Conservation (phyloP, 2,888 invertebrate genomes). For the Parelbella ahira region DNA sequence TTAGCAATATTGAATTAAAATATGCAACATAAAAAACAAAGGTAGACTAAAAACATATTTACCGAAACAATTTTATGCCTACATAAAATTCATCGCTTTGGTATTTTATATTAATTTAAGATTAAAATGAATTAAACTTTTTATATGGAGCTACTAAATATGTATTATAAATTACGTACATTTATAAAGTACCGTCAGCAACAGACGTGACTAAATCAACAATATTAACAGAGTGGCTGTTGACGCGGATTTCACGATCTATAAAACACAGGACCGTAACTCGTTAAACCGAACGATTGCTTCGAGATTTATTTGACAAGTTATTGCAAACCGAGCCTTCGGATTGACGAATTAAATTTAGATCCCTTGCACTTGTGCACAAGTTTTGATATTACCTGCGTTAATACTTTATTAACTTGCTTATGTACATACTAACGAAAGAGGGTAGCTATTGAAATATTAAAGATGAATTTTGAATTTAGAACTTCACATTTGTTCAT, state of each 20-base stretch:
- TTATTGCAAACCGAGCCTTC: constrained; percentile 46
- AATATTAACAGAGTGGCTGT: constrained; percentile 28
- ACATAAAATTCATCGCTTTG: no score
- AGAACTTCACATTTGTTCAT: background rate
- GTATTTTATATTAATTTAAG: no score
- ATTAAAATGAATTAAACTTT: no score
- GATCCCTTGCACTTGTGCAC: constrained; percentile 36
- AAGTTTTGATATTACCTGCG: constrained; percentile 15
- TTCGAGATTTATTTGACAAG: constrained; percentile 57
- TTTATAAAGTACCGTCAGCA: background rate
- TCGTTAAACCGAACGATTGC: constrained; percentile 40
- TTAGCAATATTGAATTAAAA: no score
- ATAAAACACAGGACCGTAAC: constrained; percentile 47
- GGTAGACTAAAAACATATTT: no score
- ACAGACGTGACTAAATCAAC: constrained; percentile 29
- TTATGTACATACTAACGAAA: no score
- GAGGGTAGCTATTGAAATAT: no score
- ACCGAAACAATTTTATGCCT: no score
- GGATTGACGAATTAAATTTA: constrained; percentile 50
- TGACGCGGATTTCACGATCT: constrained; percentile 41
- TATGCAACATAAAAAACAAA: no score
- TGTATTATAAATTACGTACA: background rate
- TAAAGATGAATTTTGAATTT: no score
- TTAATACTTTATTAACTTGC: no score
- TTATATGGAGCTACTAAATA: no score